A percentile compares a stretch with the other conserved stretches of the same genome.
Evolutionary conservation across 2,113 vertebrate genomes (phyloP).

Genomic region (Dissostichus mawsoni): DNA sequence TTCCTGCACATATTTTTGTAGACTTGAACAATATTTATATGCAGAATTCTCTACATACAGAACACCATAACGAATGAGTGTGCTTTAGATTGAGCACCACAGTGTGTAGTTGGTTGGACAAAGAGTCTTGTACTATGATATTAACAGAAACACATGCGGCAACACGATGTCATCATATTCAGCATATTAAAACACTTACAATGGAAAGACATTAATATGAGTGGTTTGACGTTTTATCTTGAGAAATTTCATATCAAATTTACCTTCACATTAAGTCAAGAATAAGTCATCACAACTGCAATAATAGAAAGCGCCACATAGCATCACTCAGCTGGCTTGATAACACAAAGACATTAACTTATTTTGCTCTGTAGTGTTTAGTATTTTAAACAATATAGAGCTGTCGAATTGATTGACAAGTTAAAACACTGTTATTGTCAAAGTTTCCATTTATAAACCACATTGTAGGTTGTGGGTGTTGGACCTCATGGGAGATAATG

Average conservation of each 20-base stretch:
- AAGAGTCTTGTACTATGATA: neutral
- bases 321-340: too few relatives aligned
- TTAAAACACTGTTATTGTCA: neutral
- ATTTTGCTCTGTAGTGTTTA: too few relatives aligned
- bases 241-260: neutral
- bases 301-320: neutral
- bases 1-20: too few relatives aligned
- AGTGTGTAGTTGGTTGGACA: too few relatives aligned
- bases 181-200: neutral
- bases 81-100: too few relatives aligned
- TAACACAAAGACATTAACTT: too few relatives aligned
- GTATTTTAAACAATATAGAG: too few relatives aligned
- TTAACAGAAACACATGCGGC: constrained; percentile 27
- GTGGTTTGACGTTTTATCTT: neutral
- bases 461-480: neutral
- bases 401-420: neutral
- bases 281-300: neutral
- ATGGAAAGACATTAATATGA: neutral
- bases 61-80: too few relatives aligned
- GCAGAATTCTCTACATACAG: too few relatives aligned
- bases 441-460: neutral
- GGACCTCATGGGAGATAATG: too few relatives aligned
- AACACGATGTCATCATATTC: neutral
- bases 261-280: neutral
- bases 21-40: too few relatives aligned